Evolutionary conservation across 2,113 vertebrate species (phyloP), one percentile per base, ranked within the genome.

Genomic region (Ochotona princeps): DNA sequence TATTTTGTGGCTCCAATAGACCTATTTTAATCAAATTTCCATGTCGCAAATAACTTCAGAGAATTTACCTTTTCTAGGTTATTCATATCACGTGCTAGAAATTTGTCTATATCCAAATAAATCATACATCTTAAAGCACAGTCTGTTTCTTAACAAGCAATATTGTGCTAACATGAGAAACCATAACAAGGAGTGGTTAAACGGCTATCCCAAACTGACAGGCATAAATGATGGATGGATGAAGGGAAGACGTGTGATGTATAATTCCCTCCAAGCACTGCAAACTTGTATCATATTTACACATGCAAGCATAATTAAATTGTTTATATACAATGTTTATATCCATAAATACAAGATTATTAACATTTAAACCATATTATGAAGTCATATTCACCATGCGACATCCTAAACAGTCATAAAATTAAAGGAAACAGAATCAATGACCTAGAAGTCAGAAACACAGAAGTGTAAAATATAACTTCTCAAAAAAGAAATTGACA

Each of bases 1-100:
- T 80, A 32, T 73, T 75, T 57, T 10, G 17, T 92, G 65, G 65
- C 66, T 96, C 61, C 87, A 94, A 38, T 65, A 66, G 72, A 75
- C 12, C 72, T 91, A 83, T 72, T 96, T 94, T 76, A 95, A 92
- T 75, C 35, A 80, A 57, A 67, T 80, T 91, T 95, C 47, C 61
- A 87, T 30, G 66, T 38, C 30, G 6, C 60, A 79, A 6, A 51
- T 86, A 65, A 92, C 44, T 79, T 66, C n/a, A 83, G 38, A 93
- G 60, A 32, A 4, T 83, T 94, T 83, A 89, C 32, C 14, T 83
- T 89, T 65, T 44, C 38, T 28, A 80, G 7, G 18, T 28, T 91
- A 61, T 76, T 87, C 35, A 92, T 78, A 85, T 65, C 60, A 82
- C 35, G 75, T 75, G 60, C 25, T 86, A 11, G n/a, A 20, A 93